Evolutionary conservation across 2,888 invertebrate species (phyloP), one percentile per base, ranked within the genome.

Genomic region (Euzetes globulus): DNA sequence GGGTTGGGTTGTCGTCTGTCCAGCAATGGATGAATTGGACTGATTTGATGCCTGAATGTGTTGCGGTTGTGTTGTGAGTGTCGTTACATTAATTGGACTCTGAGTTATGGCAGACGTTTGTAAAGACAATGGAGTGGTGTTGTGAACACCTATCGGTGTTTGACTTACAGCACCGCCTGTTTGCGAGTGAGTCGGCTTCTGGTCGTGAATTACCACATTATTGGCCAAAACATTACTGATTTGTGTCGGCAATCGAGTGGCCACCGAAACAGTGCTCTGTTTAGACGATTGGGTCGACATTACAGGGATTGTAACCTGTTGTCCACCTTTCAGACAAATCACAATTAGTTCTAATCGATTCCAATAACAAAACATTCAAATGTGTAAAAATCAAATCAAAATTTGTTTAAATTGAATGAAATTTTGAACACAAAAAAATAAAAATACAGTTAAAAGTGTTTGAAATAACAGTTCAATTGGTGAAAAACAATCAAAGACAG

Each of bases 41-140:
- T 13, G n/a, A 9, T 6, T 71, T 3, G 45, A n/a, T 5, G 45
- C 1, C 22, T 37, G 65, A 33, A 37, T 73, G 9, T 41, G n/a
- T 29, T 37, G 27, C 25, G 73, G n/a, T 17, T 73, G 72, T 22
- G 58, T 50, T 33, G 72, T 19, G 22, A 58, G 73, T 45, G 73
- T 33, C 47, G 73, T 9, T 11, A 45, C 68, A 52, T 68, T 65
- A 13, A 45, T n/a, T 2, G 73, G 13, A 45, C 41, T 70, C 7
- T 22, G 22, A 17, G 19, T 71, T n/a, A 47, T 50, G 22, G 17
- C 22, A 11, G 55, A n/a, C 29, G 72, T 27, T 17, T 58, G 63
- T 27, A 50, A 11, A 58, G 72, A 55, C 9, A 55, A 37, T 25
- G 72, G 37, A 52, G 33, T 52, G 9, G 37, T 63, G 63, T 63